phyloP scores from a whole-genome alignment of 2,888 invertebrate species.

The Drosophila kanekoi region DNA sequence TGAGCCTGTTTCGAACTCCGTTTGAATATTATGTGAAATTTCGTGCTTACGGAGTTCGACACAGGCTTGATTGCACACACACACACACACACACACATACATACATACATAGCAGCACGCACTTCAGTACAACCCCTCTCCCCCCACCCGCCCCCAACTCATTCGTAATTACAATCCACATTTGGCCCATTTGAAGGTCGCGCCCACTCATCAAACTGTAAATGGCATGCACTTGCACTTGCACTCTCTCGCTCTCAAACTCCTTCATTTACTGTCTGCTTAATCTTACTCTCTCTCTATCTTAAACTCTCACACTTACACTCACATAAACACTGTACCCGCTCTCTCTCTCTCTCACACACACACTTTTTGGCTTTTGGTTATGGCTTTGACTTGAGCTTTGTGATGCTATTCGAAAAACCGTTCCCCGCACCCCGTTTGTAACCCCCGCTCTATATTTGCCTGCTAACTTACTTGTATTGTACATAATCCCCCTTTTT shows the following conservation, averaged over 20 bases:
- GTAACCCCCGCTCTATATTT: constrained; percentile 10
- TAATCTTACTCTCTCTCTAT: constrained; percentile 8
- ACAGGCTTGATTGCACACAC: constrained; percentile 13
- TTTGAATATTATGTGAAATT: not conserved
- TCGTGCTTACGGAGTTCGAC: constrained; percentile 7
- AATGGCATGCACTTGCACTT: constrained; percentile 27
- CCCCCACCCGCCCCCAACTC: not conserved
- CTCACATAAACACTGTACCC: constrained; percentile 9
- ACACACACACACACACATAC: not conserved
- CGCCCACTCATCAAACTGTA: constrained; percentile 20
- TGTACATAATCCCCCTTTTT: constrained; percentile 17
- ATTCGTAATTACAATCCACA: no score
- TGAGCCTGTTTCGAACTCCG: constrained; percentile 10
- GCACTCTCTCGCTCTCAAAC: not conserved
- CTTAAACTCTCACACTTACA: constrained; percentile 8
- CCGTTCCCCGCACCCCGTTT: not conserved
- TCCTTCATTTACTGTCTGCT: constrained; percentile 1
- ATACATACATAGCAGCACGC: constrained; percentile 9
- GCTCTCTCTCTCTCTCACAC: constrained; percentile 5
- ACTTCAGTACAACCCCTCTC: not conserved
- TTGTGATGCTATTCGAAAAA: constrained; percentile 33
- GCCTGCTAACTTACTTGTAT: constrained; percentile 21
- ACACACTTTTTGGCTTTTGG: constrained; percentile 34
- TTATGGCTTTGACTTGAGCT: constrained; percentile 51
- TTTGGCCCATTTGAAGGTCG: constrained; percentile 3